phyloP scores from a whole-genome alignment of 2,113 vertebrate species.

The Phalacrocorax brasilianus region DNA sequence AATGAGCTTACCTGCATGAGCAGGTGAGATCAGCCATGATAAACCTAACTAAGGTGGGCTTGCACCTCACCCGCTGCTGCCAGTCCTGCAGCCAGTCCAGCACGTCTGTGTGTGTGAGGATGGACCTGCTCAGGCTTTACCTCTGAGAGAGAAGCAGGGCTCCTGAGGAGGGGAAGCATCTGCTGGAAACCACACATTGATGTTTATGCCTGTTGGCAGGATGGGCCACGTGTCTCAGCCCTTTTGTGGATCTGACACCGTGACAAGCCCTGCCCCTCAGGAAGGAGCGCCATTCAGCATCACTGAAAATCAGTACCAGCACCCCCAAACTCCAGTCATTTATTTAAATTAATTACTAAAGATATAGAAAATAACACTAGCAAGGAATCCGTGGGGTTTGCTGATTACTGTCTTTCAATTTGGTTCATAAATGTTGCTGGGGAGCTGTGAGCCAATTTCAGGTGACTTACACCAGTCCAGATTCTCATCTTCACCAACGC shows the following conservation, averaged over 20 bases:
- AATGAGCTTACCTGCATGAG: neutral
- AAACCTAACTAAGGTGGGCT: neutral
- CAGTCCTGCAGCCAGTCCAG: neutral
- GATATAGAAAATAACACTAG: neutral
- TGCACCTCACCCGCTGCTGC: neutral
- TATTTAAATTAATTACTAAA: neutral
- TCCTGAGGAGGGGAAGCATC: neutral
- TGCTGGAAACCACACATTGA: neutral
- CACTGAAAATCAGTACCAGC: neutral
- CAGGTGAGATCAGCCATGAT: neutral
- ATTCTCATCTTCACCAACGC: neutral
- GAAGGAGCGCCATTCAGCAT: neutral
- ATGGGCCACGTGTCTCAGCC: accelerated
- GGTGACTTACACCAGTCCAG: neutral
- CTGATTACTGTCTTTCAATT: neutral
- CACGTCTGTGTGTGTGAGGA: neutral
- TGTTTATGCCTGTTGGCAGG: neutral
- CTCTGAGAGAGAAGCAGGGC: neutral
- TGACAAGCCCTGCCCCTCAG: neutral
- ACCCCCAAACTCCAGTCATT: neutral
- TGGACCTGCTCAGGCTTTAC: neutral
- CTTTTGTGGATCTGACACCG: neutral
- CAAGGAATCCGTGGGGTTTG: neutral
- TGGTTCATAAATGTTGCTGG: neutral
- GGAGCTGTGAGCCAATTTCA: neutral